phyloP scores from a whole-genome alignment of 1,140 invertebrate species.

The Formica selysi region DNA sequence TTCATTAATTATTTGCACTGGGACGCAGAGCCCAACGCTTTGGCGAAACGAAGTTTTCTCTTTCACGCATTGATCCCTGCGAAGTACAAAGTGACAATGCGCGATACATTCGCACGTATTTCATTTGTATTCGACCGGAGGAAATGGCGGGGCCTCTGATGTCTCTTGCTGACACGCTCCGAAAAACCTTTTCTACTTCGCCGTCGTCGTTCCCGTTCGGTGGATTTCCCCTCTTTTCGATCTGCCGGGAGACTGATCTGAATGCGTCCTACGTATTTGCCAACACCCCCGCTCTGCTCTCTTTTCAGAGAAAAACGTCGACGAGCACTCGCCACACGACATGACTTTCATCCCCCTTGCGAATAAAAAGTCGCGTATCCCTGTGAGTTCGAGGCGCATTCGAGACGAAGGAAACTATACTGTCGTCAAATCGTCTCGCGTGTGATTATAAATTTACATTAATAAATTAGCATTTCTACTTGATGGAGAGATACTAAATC shows the following conservation, averaged over 20 bases:
- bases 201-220: conserved; percentile 63
- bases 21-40: neutral
- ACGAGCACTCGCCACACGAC: conserved; percentile 62
- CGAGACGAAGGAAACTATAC: neutral
- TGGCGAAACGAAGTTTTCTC: conserved; percentile 41
- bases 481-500: neutral
- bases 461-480: neutral
- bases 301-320: conserved; percentile 64
- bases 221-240: conserved; percentile 12
- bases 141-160: conserved; percentile 81
- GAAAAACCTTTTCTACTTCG: conserved; percentile 70
- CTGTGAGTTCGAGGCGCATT: conserved; percentile 5
- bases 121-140: conserved; percentile 78
- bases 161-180: conserved; percentile 81
- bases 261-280: conserved; percentile 84
- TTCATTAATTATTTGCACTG: conserved; percentile 38
- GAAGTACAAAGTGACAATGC: conserved; percentile 45
- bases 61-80: conserved; percentile 35
- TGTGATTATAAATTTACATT: conserved; percentile 15
- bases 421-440: neutral
- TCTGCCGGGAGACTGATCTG: conserved; percentile 78
- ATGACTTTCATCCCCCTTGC: conserved; percentile 66
- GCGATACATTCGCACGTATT: conserved; percentile 68
- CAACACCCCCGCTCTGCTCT: conserved; percentile 59
- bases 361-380: conserved; percentile 64